A percentile compares a stretch with the other conserved stretches of the same genome.
phyloP scores from a whole-genome alignment of 2,797 vertebrate genomes.

The Clarias pachynema region DNA sequence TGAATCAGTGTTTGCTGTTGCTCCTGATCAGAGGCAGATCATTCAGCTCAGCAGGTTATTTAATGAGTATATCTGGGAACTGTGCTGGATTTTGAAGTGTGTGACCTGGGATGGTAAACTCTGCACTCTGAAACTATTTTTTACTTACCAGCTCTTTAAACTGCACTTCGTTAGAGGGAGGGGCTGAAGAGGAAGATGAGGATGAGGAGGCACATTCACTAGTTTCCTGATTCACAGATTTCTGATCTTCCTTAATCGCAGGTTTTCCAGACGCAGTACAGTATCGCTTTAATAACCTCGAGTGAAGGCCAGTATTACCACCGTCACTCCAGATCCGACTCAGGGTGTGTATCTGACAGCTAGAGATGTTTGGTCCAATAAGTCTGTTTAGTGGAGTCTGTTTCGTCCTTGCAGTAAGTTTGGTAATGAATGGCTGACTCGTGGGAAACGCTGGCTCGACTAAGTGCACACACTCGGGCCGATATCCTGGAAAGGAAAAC shows the following conservation, averaged over 20 bases:
- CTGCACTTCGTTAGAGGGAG: conserved; percentile 64
- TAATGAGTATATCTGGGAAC: background rate
- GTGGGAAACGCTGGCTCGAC: conserved; percentile 3
- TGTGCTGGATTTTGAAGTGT: background rate
- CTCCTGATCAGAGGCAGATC: background rate
- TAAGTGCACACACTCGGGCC: conserved; percentile 21
- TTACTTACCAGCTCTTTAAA: conserved; percentile 79
- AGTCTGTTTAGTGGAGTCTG: background rate
- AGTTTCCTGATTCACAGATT: background rate
- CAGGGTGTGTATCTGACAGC: background rate
- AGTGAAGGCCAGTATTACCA: background rate
- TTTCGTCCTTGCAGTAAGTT: conserved; percentile 7
- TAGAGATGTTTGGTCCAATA: background rate
- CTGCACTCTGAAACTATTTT: background rate
- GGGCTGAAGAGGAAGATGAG: conserved; percentile 26
- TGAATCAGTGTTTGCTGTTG: background rate
- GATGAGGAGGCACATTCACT: conserved; percentile 12
- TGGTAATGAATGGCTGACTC: conserved; percentile 16
- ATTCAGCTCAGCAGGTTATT: background rate
- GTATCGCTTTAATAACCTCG: conserved; percentile 18
- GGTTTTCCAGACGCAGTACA: conserved; percentile 42
- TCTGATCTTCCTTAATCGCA: conserved; percentile 2
- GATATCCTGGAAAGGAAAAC: conserved; percentile 24
- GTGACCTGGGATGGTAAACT: background rate
- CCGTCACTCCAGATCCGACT: background rate